Base-by-base conservation (phyloP, 2,888 invertebrate species). In the Napeogenes inachia region DNA sequence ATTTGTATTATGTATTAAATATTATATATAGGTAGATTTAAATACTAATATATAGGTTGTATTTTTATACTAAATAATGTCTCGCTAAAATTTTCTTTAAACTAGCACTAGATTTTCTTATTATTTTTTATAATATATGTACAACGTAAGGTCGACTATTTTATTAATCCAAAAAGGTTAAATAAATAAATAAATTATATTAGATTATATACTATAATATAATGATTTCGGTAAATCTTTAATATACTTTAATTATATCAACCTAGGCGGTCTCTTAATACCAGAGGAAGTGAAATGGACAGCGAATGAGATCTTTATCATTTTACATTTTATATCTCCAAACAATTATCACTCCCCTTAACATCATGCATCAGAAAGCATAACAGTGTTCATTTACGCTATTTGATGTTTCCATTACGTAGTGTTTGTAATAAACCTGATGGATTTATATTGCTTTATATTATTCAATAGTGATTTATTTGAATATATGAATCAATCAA, bases 261-360 rank as follows among this genome's bases (percentile, higher is more conserved):
- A 30, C 50, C 6, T 30, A 30, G 50, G 50, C 30, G 50, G 50
- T 50, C 50, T 50, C 50, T n/a, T 6, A 50, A 5, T 30, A 30
- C 12, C 21, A 30, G 50, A 30, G 50, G 30, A 50, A 50, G 50
- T 50, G 21, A 30, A 50, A 50, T 50, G 50, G 50, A 50, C 30
- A 50, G 30, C 30, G 50, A 50, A 50, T 50, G 10, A 30, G 50
- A 50, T 30, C 21, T 50, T 50, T 50, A 50, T 50, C 50, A 50
- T 30, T 30, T 30, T 50, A 30, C 30, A 10, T 42, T 53, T 65
- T 60, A 57, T 60, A 61, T 63, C 65, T 63, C 59, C 59, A 42
- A 62, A 58, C 60, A 61, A 68, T 68, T 68, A 68, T 63, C 67
- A 63, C 65, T 65, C 65, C 63, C 60, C 58, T 57, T 38, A 65